Conservation (phyloP, 2,113 vertebrate genomes). For the Ivindomyrus marchei region DNA sequence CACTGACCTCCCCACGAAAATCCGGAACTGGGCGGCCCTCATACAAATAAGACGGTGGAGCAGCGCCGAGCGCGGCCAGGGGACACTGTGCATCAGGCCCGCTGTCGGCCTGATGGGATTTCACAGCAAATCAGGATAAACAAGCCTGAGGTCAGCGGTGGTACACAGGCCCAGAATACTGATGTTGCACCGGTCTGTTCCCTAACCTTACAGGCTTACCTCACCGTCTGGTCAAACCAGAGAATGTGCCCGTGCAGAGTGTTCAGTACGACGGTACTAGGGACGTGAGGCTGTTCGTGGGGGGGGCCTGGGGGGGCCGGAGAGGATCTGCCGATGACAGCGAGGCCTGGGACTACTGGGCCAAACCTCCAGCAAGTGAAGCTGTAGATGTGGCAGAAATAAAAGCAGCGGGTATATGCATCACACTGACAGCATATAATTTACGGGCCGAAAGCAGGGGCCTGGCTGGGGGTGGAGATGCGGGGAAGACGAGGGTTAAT, state of each 20-base stretch:
- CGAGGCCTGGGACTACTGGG: not conserved
- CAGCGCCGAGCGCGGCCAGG: not conserved
- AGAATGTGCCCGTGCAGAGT: not conserved
- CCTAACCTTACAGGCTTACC: not conserved
- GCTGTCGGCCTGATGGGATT: not conserved
- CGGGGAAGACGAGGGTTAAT: not conserved
- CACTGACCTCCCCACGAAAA: not conserved
- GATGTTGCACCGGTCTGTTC: not conserved
- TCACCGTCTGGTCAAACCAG: not conserved
- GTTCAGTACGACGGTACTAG: not conserved
- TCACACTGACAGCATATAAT: conserved; percentile 42
- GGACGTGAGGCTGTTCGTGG: not conserved
- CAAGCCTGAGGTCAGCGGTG: not conserved
- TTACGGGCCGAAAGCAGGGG: conserved; percentile 32
- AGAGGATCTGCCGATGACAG: not conserved
- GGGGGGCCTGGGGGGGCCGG: not conserved
- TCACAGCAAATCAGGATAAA: conserved; percentile 1
- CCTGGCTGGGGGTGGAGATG: conserved; percentile 16
- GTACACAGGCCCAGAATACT: not conserved
- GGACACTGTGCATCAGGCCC: not conserved
- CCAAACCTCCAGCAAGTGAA: conserved; percentile 30
- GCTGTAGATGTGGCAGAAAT: conserved; percentile 37
- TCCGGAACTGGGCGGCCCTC: conserved; percentile 8
- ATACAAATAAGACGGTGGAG: conserved; percentile 4
- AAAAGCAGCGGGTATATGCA: conserved; percentile 41